Base-by-base conservation (phyloP, 1,140 invertebrate species). In the Lasioglossum baleicum region DNA sequence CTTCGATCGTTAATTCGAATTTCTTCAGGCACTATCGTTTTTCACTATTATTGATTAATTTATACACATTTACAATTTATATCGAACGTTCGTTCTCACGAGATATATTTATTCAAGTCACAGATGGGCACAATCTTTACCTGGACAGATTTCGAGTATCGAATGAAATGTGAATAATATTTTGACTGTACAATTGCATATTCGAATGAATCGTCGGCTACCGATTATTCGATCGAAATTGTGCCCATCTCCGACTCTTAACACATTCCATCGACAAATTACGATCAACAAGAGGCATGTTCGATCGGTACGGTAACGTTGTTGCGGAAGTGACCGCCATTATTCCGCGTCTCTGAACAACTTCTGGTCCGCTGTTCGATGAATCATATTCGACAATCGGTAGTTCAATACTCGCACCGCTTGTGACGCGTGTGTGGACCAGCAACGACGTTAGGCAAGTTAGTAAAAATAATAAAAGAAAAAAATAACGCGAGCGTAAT, bases 401-500 rank as follows among this genome's bases (percentile, higher is more conserved):
- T 56, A 70, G 51, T 61, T 69, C 15, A 26, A 66, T 58, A 10
- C 15, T 68, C 7, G 26, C 66, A 20, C 31, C 42, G 26, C 51
- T 26, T 7, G 51, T 6, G 42, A 53, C n/a, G 20, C 53, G 8
- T 20, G 26, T 26, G 48, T 31, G 13, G n/a, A 48, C 64, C 35
- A 31, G 53, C 66, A 68, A 69, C 71, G 58, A 71, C 22, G 51
- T 64, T 58, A 42, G 56, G 44, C 74, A 31, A 63, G 22, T 75
- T 61, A 70, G 35, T 69, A 65, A 69, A 58, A 75, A 51, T 56
- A 70, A 76, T n/a, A 83, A 42, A 58, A 68, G 61, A 58, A 83
- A 42, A 58, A 68, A 67, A 15, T 15, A 53, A 77, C 8, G 20
- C 64, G 58, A 68, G 66, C 64, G 60, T 66, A 72, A 78, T 78